phyloP scores from a whole-genome alignment of 1,140 invertebrate genomes.

The Bombus haemorrhoidalis region DNA sequence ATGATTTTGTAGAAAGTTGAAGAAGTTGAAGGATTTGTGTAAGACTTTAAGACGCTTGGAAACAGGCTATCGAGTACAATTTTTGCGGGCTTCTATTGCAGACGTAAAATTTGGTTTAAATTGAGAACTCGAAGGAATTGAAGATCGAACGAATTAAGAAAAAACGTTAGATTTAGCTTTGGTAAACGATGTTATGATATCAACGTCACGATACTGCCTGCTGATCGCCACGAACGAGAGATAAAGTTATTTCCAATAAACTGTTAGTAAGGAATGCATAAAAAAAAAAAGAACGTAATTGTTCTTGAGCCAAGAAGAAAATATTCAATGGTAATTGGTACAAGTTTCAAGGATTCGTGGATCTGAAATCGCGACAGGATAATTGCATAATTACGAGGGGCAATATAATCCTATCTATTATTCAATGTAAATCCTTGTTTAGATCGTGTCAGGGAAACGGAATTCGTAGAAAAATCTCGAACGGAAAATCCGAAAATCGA shows the following conservation, averaged over 20 bases:
- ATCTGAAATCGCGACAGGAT: constrained; percentile 31
- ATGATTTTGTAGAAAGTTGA: too few species aligned
- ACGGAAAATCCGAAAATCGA: constrained; percentile 7
- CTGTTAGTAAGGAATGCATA: background rate
- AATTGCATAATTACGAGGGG: constrained; percentile 25
- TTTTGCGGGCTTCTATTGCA: too few species aligned
- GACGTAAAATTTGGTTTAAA: too few species aligned
- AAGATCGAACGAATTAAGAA: too few species aligned
- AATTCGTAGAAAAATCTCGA: background rate
- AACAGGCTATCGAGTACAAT: too few species aligned
- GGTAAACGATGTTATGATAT: background rate
- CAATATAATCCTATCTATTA: constrained; percentile 3
- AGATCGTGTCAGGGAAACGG: background rate
- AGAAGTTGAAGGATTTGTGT: too few species aligned
- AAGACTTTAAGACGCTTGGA: too few species aligned
- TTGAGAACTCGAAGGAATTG: too few species aligned
- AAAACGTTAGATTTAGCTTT: background rate
- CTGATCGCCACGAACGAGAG: background rate
- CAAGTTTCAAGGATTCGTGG: constrained; percentile 11
- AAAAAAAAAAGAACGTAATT: background rate
- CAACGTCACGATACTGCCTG: too few species aligned
- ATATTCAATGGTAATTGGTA: constrained; percentile 12
- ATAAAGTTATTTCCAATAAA: background rate
- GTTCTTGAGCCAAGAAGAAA: background rate
- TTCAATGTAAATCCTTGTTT: constrained; percentile 9